Percentiles rank a stretch among this genome's conserved stretches.
Evolutionary conservation across 2,797 vertebrate species (phyloP).

Genomic region (Siniperca undulata): DNA sequence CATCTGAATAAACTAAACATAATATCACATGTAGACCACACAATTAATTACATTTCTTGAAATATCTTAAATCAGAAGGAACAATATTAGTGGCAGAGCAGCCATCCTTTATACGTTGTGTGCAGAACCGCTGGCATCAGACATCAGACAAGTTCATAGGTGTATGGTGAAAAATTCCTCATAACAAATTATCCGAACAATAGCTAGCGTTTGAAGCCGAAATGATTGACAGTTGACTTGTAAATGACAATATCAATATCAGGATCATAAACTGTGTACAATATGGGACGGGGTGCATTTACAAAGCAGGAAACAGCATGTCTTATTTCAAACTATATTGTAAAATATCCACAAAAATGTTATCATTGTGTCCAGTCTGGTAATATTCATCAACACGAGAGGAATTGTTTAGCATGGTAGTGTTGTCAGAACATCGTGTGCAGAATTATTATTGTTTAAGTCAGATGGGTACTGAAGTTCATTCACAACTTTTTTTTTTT

Average conservation of each 20-base stretch:
- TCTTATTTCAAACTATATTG: not conserved
- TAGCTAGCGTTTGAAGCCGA: not conserved
- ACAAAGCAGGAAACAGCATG: not conserved
- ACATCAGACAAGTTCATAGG: not conserved
- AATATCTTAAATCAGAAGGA: constrained; percentile 9
- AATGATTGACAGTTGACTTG: not conserved
- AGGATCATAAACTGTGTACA: not conserved
- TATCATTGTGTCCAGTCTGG: not conserved
- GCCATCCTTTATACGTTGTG: not conserved
- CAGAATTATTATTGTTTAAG: not conserved
- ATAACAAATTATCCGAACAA: not conserved
- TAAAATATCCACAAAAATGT: not conserved
- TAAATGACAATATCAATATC: not conserved
- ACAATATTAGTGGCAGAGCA: not conserved
- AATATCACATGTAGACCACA: not conserved
- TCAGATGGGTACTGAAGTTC: not conserved
- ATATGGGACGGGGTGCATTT: not conserved
- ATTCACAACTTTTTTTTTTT: too few relatives aligned
- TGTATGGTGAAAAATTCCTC: not conserved
- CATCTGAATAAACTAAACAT: constrained; percentile 16
- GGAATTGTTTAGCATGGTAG: not conserved
- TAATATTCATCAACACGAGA: not conserved
- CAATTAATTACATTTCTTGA: not conserved
- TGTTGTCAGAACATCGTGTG: not conserved
- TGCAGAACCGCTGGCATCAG: not conserved